Evolutionary conservation across 1,140 invertebrate genomes (phyloP), one percentile per base, ranked within the genome.

Genomic region (Ceratina japonica): DNA sequence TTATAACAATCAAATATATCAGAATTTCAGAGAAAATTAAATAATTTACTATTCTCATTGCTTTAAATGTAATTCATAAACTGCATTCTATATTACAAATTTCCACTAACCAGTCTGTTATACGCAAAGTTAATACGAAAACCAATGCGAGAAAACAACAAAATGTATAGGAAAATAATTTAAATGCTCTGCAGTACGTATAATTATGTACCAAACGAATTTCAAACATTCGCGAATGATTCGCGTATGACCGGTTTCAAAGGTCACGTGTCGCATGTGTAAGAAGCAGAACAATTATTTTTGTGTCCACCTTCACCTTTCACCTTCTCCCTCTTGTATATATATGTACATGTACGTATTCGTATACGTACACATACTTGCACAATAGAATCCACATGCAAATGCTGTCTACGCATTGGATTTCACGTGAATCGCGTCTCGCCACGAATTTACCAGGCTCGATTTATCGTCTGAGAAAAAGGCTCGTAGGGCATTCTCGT

Each of bases 401-500:
- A 75, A 84, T 80, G 56, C 77, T 24, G 66, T 64, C 65, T 52
- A 58, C 71, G 44, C 68, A 69, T 61, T 62, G 81, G 62, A 66
- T 69, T 69, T 69, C 52, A 75, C 72, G 52, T 75, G 81, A 64
- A 80, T 76, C 66, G 58, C 13, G 44, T 62, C 71, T 52, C 51
- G 16, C 58, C 63, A 24, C 31, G 49, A 69, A 72, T 77, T 69
- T 68, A 81, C 65, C 65, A 71, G 18, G 24, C 13, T 62, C 65
- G 75, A 84, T 85, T 85, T 81, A 84, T 85, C 75, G 75, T n/a
- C 52, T n/a, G 59, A 44, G 64, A 77, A 73, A 84, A 63, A 84
- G 70, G 71, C 59, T 83, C 56, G 64, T 52, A n/a, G 72, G 75
- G 68, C 65, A 84, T 87, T 86, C 86, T 83, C 83, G 86, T 90